phyloP scores from a whole-genome alignment of 2,797 vertebrate genomes.

The Diceros bicornis region DNA sequence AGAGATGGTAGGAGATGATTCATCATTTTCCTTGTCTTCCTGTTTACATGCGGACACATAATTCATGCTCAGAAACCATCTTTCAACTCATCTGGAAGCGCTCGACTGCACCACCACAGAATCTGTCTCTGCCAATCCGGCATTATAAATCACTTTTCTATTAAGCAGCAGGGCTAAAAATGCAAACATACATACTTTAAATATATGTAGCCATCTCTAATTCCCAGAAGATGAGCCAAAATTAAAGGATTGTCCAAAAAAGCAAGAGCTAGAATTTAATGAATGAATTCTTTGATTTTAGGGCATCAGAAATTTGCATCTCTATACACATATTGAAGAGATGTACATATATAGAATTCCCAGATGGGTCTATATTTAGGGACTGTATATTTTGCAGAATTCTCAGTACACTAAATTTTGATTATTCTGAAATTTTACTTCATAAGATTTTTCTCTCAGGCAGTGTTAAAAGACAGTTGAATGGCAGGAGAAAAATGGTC shows the following conservation, averaged over 20 bases:
- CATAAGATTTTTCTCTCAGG: background rate
- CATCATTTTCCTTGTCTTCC: conserved; percentile 79
- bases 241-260: background rate
- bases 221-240: conserved; percentile 29
- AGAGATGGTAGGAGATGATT: conserved; percentile 75
- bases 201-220: background rate
- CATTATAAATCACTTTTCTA: conserved; percentile 66
- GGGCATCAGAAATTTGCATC: background rate
- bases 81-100: conserved; percentile 43
- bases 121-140: background rate
- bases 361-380: background rate
- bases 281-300: background rate
- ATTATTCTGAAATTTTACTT: background rate
- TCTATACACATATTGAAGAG: background rate
- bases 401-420: background rate
- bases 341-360: fast-evolving
- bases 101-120: background rate
- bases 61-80: conserved; percentile 78
- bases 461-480: background rate
- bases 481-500: fast-evolving
- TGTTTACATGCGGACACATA: conserved; percentile 80
- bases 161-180: conserved; percentile 62
- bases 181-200: conserved; percentile 2
- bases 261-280: background rate
- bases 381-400: background rate